Evolutionary conservation across 2,113 vertebrate species (phyloP), one percentile per base, ranked within the genome.

Genomic region (Tretioscincus oriximinensis): DNA sequence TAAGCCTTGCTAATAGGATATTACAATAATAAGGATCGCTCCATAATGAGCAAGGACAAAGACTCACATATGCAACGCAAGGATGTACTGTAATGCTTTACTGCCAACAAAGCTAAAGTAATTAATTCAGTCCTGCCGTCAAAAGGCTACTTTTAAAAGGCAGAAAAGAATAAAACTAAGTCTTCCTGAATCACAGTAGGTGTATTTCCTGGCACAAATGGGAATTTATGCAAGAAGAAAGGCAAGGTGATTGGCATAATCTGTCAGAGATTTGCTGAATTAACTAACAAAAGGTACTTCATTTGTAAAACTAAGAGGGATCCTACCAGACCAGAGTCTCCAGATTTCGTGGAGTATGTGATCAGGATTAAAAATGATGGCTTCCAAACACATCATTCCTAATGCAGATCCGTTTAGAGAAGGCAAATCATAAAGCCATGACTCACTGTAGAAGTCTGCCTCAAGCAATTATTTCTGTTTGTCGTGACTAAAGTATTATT

Each of bases 1-100:
- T 80, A 65, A 84, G 31, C 20, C 20, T 70, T 65, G 20, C 58
- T 79, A 84, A 70, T 69, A 70, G 72, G 77, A 16, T 76, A 65
- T 80, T 71, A 51, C 60, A 54, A 51, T n/a, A n/a, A n/a, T n/a
- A n/a, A n/a, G n/a, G n/a, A n/a, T 65, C 72, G 29, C 73, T 70
- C 66, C 24, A 11, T 9, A 41, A 31, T 69, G 24, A 80, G 58
- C 47, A 31, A 64, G 74, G 70, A 77, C 5, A 24, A 69, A 66
- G 35, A 58, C 28, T 70, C 65, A 54, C 28, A 54, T 70, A n/a
- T 69, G 64, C 14, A 74, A 35, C 24, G 41, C 41, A n/a, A 71
- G 45, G 29, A 26, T 12, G 6, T 75, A 69, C 58, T 20, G 8
- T 8, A 61, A 28, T 24, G 35, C 51, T 75, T 79, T 64, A 49